phyloP scores from a whole-genome alignment of 2,113 vertebrate genomes.

The Ovis canadensis region DNA sequence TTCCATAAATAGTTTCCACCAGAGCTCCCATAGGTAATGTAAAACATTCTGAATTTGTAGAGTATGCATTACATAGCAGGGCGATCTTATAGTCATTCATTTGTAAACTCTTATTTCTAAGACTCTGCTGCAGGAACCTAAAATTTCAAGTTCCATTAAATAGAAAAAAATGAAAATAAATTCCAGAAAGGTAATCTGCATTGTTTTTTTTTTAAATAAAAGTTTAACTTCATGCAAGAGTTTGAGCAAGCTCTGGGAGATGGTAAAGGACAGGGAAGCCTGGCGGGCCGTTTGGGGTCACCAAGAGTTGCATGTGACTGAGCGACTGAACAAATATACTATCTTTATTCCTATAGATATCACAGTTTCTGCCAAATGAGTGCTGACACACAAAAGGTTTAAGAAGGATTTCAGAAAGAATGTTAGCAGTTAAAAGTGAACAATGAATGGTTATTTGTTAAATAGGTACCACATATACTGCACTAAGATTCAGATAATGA shows the following conservation, averaged over 20 bases:
- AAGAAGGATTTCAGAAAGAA: background rate
- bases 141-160: conserved; percentile 28
- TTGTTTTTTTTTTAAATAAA: background rate
- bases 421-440: background rate
- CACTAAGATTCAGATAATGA: background rate
- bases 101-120: conserved; percentile 94
- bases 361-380: background rate
- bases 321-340: background rate
- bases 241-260: background rate
- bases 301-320: background rate
- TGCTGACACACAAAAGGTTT: background rate
- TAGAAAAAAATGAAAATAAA: conserved; percentile 35
- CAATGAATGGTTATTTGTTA: background rate
- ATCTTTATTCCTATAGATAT: background rate
- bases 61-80: conserved; percentile 97
- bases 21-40: conserved; percentile 97
- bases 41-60: conserved; percentile 98
- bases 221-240: background rate
- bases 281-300: background rate
- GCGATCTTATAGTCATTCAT: conserved; percentile 99
- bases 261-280: background rate
- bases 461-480: background rate
- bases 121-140: conserved; percentile 97
- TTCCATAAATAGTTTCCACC: conserved; percentile 98
- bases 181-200: conserved; percentile 8